Evolutionary conservation across 1,140 invertebrate species (phyloP).

Genomic region (Maniola jurtina): DNA sequence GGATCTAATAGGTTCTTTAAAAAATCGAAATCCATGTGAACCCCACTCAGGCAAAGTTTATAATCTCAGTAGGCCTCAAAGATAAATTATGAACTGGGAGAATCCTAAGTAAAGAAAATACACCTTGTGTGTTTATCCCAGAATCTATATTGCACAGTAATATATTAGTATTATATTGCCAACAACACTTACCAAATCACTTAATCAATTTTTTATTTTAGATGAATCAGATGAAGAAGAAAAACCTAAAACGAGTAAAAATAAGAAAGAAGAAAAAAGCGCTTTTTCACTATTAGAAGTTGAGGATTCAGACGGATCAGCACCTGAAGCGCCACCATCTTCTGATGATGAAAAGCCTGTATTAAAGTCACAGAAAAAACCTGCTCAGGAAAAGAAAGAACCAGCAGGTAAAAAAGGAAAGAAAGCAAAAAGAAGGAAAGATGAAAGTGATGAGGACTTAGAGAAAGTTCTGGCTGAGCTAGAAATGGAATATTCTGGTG

Average conservation of each 20-base stretch:
- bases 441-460: constrained; percentile 91
- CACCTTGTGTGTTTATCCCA: no score
- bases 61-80: no score
- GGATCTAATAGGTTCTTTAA: no score
- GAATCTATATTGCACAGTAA: no score
- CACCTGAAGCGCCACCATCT: constrained; percentile 66
- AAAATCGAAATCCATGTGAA: no score
- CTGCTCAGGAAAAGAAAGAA: constrained; percentile 79
- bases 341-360: constrained; percentile 75
- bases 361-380: constrained; percentile 73
- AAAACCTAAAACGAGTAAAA: constrained; percentile 72
- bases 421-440: constrained; percentile 85
- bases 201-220: constrained; percentile 30
- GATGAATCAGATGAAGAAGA: constrained; percentile 73
- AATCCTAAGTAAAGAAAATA: no score
- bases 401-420: constrained; percentile 82
- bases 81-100: no score
- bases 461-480: constrained; percentile 91
- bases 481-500: constrained; percentile 87
- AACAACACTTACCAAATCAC: neutral
- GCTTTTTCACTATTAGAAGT: constrained; percentile 82
- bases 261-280: constrained; percentile 76
- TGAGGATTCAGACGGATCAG: constrained; percentile 77
- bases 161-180: no score
- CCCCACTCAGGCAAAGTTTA: no score